Percentiles rank a stretch among this genome's conserved stretches.
phyloP scores from a whole-genome alignment of 2,797 vertebrate species.

The Pteropus rufus region DNA sequence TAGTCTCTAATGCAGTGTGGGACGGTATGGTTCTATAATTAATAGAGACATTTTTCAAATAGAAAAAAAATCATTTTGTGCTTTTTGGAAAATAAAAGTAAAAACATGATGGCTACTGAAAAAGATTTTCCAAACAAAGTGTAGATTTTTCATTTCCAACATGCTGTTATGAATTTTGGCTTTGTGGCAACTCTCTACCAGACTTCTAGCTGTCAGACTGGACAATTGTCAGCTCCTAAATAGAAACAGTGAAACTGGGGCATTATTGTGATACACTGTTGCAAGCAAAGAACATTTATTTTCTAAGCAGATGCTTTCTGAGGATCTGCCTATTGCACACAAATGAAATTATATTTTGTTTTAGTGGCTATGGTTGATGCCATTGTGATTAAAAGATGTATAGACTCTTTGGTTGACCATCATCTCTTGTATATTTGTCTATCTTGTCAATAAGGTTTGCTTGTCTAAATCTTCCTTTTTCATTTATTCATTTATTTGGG shows the following conservation, averaged over 20 bases:
- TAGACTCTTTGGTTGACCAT: neutral
- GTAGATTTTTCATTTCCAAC: conserved; percentile 26
- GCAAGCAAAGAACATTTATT: neutral
- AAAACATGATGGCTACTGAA: neutral
- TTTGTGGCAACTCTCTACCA: conserved; percentile 3
- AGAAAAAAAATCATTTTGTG: neutral
- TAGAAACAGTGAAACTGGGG: neutral
- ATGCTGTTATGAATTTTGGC: conserved; percentile 20
- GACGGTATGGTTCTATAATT: conserved; percentile 31
- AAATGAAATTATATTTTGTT: neutral
- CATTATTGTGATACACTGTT: neutral
- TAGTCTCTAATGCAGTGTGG: neutral
- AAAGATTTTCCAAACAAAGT: conserved; percentile 44
- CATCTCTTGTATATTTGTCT: neutral
- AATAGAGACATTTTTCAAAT: conserved; percentile 53
- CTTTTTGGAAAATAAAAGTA: neutral
- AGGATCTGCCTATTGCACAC: neutral
- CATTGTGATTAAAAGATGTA: neutral
- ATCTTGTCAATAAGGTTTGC: neutral
- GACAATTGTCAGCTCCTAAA: conserved; percentile 40
- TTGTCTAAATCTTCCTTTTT: conserved; percentile 21
- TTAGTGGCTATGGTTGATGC: neutral
- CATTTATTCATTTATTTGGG: neutral
- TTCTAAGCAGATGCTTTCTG: conserved; percentile 4
- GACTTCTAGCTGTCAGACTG: conserved; percentile 26